phyloP scores from a whole-genome alignment of 2,113 vertebrate genomes.

The Lampris incognitus region DNA sequence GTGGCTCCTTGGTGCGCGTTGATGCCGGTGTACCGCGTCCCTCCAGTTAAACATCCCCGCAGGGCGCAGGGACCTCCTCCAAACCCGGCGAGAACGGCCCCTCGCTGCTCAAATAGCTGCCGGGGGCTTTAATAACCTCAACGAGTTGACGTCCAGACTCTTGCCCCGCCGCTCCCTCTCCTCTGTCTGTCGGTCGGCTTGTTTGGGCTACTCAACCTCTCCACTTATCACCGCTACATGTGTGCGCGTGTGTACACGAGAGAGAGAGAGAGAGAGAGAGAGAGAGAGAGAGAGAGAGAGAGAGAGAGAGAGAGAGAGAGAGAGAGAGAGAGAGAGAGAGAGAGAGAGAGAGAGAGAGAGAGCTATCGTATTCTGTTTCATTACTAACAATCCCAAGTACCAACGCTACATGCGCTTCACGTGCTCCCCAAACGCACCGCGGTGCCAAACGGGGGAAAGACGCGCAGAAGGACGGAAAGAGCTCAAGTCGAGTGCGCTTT shows the following conservation, averaged over 20 bases:
- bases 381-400: slow-evolving; percentile 46
- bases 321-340: slow-evolving; percentile 14
- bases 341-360: slow-evolving; percentile 30
- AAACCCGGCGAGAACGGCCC: slow-evolving; percentile 48
- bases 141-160: slow-evolving; percentile 29
- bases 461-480: neutral
- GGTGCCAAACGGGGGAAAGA: neutral
- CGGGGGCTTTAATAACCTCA: slow-evolving; percentile 48
- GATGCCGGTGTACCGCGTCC: slow-evolving; percentile 49
- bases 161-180: neutral
- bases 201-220: slow-evolving; percentile 18
- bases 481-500: neutral
- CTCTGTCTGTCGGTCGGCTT: neutral
- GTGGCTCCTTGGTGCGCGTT: slow-evolving; percentile 62
- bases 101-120: slow-evolving; percentile 58
- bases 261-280: too few species aligned
- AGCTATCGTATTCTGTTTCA: slow-evolving; percentile 61
- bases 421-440: neutral
- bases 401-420: slow-evolving; percentile 38
- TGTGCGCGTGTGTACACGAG: neutral
- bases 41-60: slow-evolving; percentile 71
- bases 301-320: neutral
- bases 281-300: slow-evolving; percentile 14
- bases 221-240: neutral
- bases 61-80: slow-evolving; percentile 59